A percentile compares a stretch with the other conserved stretches of the same genome.
Conservation (phyloP, 2,888 invertebrate genomes). For the Tricholauxania praeusta region DNA sequence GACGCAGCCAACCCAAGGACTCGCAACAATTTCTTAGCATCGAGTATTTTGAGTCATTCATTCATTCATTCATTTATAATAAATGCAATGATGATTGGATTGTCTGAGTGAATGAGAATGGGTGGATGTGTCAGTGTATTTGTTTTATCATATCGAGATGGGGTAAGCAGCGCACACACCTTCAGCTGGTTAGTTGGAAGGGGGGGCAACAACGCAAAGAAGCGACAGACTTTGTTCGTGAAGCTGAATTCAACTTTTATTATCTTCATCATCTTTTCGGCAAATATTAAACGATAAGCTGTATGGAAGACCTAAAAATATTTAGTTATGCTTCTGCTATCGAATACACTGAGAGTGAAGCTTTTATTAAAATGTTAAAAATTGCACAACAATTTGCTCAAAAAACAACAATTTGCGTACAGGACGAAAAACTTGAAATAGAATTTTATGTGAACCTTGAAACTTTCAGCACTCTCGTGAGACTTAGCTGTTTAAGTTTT, state of each 20-base stretch:
- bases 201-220: not conserved
- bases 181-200: not conserved
- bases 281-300: not conserved
- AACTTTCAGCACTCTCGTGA: too few relatives aligned
- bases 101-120: constrained; percentile 29
- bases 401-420: too few relatives aligned
- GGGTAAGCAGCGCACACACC: not conserved
- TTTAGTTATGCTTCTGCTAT: not conserved
- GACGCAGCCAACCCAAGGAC: constrained; percentile 6
- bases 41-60: constrained; percentile 27
- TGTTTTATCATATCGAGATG: constrained; percentile 31
- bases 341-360: too few relatives aligned
- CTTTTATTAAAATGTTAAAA: too few relatives aligned
- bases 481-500: too few relatives aligned
- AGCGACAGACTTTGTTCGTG: not conserved
- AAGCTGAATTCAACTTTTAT: constrained; percentile 17
- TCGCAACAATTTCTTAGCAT: constrained; percentile 7
- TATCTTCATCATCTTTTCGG: constrained; percentile 16
- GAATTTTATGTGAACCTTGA: too few relatives aligned
- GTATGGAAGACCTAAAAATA: constrained; percentile 27
- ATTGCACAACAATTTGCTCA: too few relatives aligned
- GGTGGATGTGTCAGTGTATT: constrained; percentile 7
- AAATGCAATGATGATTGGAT: constrained; percentile 39
- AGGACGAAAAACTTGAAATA: too few relatives aligned
- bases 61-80: constrained; percentile 20